Percentiles rank a stretch among this genome's conserved stretches.
Evolutionary conservation across 2,797 vertebrate species (phyloP).

Genomic region (Coregonus sp.): DNA sequence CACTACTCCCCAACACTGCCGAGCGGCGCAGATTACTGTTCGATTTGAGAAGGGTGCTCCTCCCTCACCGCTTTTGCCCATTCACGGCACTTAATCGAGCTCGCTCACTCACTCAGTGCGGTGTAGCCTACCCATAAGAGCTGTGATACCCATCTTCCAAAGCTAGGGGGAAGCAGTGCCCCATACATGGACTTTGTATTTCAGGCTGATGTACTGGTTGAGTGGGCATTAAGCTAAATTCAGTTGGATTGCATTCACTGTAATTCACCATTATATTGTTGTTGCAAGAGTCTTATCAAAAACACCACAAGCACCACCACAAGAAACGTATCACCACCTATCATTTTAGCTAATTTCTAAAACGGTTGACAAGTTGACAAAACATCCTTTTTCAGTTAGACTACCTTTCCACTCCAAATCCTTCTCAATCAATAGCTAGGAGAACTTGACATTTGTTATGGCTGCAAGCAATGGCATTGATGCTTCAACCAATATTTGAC

Average conservation of each 20-base stretch:
- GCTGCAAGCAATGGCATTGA: background rate
- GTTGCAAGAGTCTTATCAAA: background rate
- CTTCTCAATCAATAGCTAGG: background rate
- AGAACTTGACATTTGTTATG: background rate
- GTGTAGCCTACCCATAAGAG: background rate
- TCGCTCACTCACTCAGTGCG: background rate
- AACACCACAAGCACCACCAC: background rate
- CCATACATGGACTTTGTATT: background rate
- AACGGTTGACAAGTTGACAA: too few relatives aligned
- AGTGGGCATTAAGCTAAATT: too few relatives aligned
- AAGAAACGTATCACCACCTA: too few relatives aligned
- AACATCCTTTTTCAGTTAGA: too few relatives aligned
- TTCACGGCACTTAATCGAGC: too few relatives aligned
- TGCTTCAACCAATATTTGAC: background rate
- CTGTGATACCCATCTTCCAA: background rate
- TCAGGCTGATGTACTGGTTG: background rate
- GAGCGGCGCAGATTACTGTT: too few relatives aligned
- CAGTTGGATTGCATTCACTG: background rate
- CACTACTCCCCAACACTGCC: too few relatives aligned
- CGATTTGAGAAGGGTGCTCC: too few relatives aligned
- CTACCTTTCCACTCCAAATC: background rate
- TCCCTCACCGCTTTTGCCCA: too few relatives aligned
- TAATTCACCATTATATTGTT: background rate
- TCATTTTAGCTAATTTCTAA: too few relatives aligned
- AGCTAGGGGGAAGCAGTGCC: background rate